Conservation (phyloP, 2,797 vertebrate species). For the Chrosomus eos region DNA sequence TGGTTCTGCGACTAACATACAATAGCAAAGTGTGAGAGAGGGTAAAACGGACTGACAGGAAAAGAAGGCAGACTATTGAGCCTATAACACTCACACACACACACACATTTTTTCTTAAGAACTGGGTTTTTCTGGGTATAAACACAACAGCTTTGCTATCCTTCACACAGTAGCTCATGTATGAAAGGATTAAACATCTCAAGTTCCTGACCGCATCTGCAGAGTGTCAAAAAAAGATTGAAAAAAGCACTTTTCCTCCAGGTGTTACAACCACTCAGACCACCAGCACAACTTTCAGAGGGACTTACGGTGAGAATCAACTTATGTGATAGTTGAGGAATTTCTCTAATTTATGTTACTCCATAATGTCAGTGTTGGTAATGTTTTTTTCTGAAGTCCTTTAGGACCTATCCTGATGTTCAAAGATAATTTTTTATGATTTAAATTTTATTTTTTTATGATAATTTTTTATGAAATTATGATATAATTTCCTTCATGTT, state of each 20-base stretch:
- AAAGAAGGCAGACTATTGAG: conserved; percentile 30
- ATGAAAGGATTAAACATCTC: conserved; percentile 55
- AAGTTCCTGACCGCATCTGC: conserved; percentile 52
- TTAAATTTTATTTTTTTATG: too few species aligned
- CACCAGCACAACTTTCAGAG: conserved; percentile 3
- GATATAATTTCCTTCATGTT: neutral
- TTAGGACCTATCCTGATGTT: neutral
- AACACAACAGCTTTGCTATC: conserved; percentile 49
- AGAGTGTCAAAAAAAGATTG: conserved; percentile 29
- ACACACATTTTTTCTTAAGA: conserved; percentile 33
- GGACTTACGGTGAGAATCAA: neutral
- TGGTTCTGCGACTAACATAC: conserved; percentile 38
- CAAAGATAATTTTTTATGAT: neutral
- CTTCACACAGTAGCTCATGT: conserved; percentile 51
- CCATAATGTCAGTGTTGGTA: neutral
- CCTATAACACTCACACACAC: conserved; percentile 29
- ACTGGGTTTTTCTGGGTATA: conserved; percentile 22
- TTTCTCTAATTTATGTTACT: neutral
- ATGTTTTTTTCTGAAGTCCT: neutral
- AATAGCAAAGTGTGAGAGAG: conserved; percentile 51
- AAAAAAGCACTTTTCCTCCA: conserved; percentile 27
- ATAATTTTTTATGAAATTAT: too few species aligned
- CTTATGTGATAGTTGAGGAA: neutral
- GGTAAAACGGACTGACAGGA: conserved; percentile 40
- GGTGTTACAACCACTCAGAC: conserved; percentile 17